phyloP scores from a whole-genome alignment of 2,113 vertebrate genomes.

The Sapayoa aenigma region DNA sequence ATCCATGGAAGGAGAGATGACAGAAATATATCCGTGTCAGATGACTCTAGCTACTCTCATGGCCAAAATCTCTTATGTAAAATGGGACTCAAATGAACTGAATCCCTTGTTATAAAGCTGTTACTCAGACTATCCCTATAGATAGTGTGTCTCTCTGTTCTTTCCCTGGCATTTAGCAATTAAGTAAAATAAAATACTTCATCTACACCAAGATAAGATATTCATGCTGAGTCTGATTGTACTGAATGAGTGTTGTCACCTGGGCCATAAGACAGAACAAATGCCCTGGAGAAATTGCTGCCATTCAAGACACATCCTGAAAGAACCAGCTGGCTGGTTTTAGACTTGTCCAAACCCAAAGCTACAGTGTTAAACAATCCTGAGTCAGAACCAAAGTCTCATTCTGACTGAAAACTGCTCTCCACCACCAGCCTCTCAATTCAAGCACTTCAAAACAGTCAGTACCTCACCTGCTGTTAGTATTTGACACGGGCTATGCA shows the following conservation, averaged over 20 bases:
- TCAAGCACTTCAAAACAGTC: background rate
- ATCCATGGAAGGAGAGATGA: conserved; percentile 68
- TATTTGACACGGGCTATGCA: accelerated
- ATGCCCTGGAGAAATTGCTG: background rate
- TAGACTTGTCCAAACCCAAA: background rate
- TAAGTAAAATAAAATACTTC: background rate
- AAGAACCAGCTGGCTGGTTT: conserved; percentile 11
- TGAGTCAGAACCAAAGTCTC: background rate
- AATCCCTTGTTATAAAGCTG: background rate
- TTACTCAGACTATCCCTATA: background rate
- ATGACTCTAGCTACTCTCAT: conserved; percentile 48
- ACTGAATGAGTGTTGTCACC: accelerated
- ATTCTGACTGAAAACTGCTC: background rate
- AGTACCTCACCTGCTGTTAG: background rate
- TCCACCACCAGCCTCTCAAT: background rate
- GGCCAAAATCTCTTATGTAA: conserved; percentile 67
- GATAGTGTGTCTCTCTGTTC: background rate
- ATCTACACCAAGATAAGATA: background rate
- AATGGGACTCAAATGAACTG: conserved; percentile 46
- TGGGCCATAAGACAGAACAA: background rate
- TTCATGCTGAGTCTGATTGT: background rate
- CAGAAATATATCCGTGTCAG: conserved; percentile 68
- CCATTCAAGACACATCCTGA: background rate
- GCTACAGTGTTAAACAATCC: background rate
- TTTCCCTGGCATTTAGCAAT: background rate